phyloP scores from a whole-genome alignment of 2,888 invertebrate species.

The Eurois occulta region DNA sequence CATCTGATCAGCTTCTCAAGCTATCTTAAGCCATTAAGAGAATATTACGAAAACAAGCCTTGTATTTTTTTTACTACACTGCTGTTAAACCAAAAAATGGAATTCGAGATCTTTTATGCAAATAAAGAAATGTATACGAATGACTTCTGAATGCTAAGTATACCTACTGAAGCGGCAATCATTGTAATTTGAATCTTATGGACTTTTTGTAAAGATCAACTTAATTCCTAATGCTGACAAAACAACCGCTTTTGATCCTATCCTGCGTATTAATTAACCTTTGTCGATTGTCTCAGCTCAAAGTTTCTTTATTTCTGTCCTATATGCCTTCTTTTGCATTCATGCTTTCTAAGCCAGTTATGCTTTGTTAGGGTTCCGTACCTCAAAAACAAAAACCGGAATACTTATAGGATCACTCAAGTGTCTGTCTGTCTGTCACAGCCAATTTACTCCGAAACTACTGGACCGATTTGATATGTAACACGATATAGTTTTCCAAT shows the following conservation, averaged over 20 bases:
- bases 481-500: too few species aligned
- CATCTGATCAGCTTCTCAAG: conserved; percentile 10
- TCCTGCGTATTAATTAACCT: background rate
- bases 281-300: background rate
- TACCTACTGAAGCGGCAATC: background rate
- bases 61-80: background rate
- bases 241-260: background rate
- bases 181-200: background rate
- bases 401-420: too few species aligned
- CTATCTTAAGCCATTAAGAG: background rate
- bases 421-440: too few species aligned
- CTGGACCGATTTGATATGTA: too few species aligned
- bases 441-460: too few species aligned
- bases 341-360: background rate
- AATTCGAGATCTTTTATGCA: background rate
- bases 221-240: background rate
- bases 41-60: background rate
- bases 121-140: background rate
- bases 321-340: background rate
- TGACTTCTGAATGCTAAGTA: background rate
- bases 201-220: background rate
- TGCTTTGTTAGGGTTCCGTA: too few species aligned
- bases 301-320: background rate
- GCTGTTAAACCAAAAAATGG: too few species aligned
- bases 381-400: too few species aligned